phyloP scores from a whole-genome alignment of 2,113 vertebrate species.

The Gallinago paraguaiae region DNA sequence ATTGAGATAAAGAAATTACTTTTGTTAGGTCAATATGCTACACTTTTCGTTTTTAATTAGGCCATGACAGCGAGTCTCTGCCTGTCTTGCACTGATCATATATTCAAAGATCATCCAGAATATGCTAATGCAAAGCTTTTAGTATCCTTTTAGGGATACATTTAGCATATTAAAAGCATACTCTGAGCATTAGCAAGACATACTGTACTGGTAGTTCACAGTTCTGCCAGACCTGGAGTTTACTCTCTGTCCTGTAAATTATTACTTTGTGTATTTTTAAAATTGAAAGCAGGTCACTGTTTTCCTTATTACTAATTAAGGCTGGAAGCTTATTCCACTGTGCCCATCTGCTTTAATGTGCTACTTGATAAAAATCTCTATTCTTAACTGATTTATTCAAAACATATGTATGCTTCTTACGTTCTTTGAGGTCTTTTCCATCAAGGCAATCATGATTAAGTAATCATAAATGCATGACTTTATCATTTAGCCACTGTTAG shows the following conservation, averaged over 20 bases:
- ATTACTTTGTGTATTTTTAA: background rate
- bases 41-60: slow-evolving; percentile 35
- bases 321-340: background rate
- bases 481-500: background rate
- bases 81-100: background rate
- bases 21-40: slow-evolving; percentile 25
- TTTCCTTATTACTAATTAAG: slow-evolving; percentile 18
- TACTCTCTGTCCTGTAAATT: slow-evolving; percentile 29
- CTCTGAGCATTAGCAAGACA: slow-evolving; percentile 9
- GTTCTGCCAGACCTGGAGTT: slow-evolving; percentile 14
- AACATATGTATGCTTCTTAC: background rate
- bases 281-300: slow-evolving; percentile 40
- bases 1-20: slow-evolving; percentile 32
- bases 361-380: background rate
- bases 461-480: background rate
- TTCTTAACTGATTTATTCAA: slow-evolving; percentile 2
- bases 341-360: background rate
- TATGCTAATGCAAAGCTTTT: slow-evolving; percentile 55
- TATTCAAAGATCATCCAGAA: slow-evolving; percentile 37
- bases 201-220: background rate
- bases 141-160: slow-evolving; percentile 44
- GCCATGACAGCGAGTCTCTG: background rate
- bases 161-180: slow-evolving; percentile 53
- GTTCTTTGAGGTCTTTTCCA: background rate
- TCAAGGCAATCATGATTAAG: background rate